A percentile compares a stretch with the other conserved stretches of the same genome.
These are phyloP conservation scores for Drosophila siamana DNA, from an alignment of 2,888 invertebrate species.

Conservation along the genomic window DNA sequence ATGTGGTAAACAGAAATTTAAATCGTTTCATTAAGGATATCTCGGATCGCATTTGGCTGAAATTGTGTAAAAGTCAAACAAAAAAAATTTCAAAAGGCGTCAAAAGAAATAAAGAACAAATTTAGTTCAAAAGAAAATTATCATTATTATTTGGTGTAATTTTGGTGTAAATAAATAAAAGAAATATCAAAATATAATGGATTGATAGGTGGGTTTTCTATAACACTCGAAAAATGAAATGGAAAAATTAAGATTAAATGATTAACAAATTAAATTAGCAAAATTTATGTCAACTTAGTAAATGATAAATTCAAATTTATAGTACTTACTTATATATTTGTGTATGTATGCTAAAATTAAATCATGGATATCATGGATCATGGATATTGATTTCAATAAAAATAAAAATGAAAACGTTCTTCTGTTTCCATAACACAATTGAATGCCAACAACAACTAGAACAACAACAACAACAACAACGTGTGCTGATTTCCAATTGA, in stretches of 20 bases:
- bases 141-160: constrained; percentile 65
- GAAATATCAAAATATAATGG: constrained; percentile 49
- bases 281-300: constrained; percentile 80
- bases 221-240: constrained; percentile 29
- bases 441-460: constrained; percentile 54
- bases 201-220: constrained; percentile 78
- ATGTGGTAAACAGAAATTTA: constrained; percentile 54
- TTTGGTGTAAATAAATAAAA: constrained; percentile 66
- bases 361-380: constrained; percentile 42
- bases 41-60: constrained; percentile 50
- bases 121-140: constrained; percentile 57
- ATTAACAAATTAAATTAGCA: constrained; percentile 69
- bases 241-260: constrained; percentile 32
- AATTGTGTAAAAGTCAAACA: constrained; percentile 39
- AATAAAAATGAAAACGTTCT: constrained; percentile 20
- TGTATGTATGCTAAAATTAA: constrained; percentile 63
- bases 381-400: constrained; percentile 44
- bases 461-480: constrained; percentile 30
- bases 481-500: constrained; percentile 62
- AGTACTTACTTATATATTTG: constrained; percentile 64
- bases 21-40: constrained; percentile 48
- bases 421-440: constrained; percentile 49
- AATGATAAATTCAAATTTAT: constrained; percentile 78
- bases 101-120: constrained; percentile 23
- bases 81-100: constrained; percentile 9